Evolutionary conservation across 2,797 vertebrate genomes (phyloP), one percentile per base, ranked within the genome.

Genomic region (Xiphophorus birchmanni): DNA sequence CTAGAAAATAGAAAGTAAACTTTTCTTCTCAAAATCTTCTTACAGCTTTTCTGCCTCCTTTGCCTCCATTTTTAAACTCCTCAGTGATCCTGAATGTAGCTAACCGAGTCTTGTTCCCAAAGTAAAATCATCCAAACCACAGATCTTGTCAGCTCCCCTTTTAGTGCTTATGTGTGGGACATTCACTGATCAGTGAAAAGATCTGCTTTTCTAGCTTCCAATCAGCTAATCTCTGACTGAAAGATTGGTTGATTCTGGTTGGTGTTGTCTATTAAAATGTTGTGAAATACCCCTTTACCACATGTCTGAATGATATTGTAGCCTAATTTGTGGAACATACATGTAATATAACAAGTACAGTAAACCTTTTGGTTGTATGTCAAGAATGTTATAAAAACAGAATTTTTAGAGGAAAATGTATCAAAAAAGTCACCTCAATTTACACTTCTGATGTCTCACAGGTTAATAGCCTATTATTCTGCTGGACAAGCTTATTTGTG

Each of bases 381-480:
- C 40, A 44, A n/a, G 40, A n/a, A 71, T 45, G 2, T 71, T 2
- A 44, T 26, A 71, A 71, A 5, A 71, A 60, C 11, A 6, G 21
- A 44, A 7, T 45, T 71, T 15, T 42, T 9, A 7, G 40, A 42
- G 40, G 40, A 26, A 44, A 26, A 44, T 44, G 2, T 15, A 8
- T 72, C 9, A 72, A 72, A 84, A 40, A 40, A 86, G 80, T 77
- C 81, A 74, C 15, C 58, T 87, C 76, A 88, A 85, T 86, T 82
- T 77, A 35, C 35, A 82, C 79, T 85, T 82, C 80, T 73, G 44
- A 84, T 72, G 75, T 74, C 80, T 91, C 81, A 81, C 75, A 90
- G 86, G 86, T 76, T 92, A 91, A 94, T 92, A 93, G 84, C 82
- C 87, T 90, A 84, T 91, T 93, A 83, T 92, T 72, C 75, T 69